Base-by-base conservation (phyloP, 2,888 invertebrate species). In the Arge pagana region DNA sequence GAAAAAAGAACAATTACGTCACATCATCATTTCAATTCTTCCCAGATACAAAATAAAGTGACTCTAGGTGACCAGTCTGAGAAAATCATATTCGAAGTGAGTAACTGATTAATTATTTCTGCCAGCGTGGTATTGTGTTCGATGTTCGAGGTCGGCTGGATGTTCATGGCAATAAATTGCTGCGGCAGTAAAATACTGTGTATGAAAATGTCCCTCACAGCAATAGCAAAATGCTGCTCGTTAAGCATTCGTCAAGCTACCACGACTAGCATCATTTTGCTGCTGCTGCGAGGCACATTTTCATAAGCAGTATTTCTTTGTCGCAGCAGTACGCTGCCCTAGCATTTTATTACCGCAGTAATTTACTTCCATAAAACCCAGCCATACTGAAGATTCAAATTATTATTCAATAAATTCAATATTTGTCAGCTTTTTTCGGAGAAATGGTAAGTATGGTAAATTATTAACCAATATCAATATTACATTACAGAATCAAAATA, bases 131-230 rank as follows among this genome's bases (percentile, higher is more conserved):
- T 31, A 10, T 6, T 11, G 31, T 31, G 10, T 31, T 31, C 31
- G 10, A 31, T 31, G 10, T 31, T 31, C 10, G 31, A 31, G 11
- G 13, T 31, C 4, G 31, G 31, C 10, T 31, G 31, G 31, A 31
- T 31, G n/a, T 31, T 31, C 10, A 31, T 31, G 31, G 31, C 31
- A 31, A 13, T n/a, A n/a, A n/a, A n/a, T n/a, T n/a, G n/a, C n/a
- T n/a, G n/a, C n/a, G n/a, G n/a, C 31, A 31, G 31, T 31, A 31
- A 31, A 31, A 31, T 31, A 13, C 31, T 31, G 31, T 13, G n/a
- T 31, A 31, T 31, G 10, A 8, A 31, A 31, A 31, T 8, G 31
- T 10, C 11, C 10, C 11, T 31, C 10, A 3, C 31, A 5, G 31
- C n/a, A n/a, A n/a, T n/a, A n/a, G n/a, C n/a, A n/a, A n/a, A n/a